Conservation (phyloP, 2,797 vertebrate genomes). For the Chloroceryle amazona region DNA sequence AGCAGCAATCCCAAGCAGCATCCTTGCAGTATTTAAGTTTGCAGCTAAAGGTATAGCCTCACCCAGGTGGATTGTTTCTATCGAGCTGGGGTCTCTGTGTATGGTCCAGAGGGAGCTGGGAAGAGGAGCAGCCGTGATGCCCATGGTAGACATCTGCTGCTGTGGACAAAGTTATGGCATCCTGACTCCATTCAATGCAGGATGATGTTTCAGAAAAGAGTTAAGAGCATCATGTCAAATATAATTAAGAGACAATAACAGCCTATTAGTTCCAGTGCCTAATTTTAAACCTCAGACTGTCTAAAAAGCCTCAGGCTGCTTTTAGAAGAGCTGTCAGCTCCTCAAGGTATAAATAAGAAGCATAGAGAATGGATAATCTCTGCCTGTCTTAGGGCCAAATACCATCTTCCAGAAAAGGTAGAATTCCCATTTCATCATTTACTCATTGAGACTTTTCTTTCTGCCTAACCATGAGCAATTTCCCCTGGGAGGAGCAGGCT, state of each 20-base stretch:
- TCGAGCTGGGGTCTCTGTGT: background rate
- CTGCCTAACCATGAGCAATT: background rate
- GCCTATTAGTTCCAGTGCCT: constrained; percentile 72
- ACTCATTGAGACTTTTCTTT: background rate
- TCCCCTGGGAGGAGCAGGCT: background rate
- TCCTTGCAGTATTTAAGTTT: background rate
- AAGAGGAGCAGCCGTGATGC: background rate
- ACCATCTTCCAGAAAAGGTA: background rate
- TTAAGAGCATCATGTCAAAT: constrained; percentile 67
- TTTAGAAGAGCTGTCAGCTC: constrained; percentile 51
- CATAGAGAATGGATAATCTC: constrained; percentile 23
- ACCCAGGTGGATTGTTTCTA: background rate
- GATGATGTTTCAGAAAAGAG: background rate
- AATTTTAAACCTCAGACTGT: constrained; percentile 72
- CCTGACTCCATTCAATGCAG: background rate
- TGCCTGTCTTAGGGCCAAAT: constrained; percentile 2
- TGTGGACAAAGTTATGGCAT: background rate
- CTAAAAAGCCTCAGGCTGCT: constrained; percentile 33
- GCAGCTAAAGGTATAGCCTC: background rate
- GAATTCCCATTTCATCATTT: constrained; percentile 3
- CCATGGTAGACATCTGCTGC: background rate
- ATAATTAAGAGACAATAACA: constrained; percentile 76
- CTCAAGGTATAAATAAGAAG: constrained; percentile 43
- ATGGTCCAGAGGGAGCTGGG: background rate
- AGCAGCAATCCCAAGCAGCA: background rate